A percentile compares a stretch with the other conserved stretches of the same genome.
phyloP scores from a whole-genome alignment of 2,797 vertebrate species.

The Synanceia verrucosa region DNA sequence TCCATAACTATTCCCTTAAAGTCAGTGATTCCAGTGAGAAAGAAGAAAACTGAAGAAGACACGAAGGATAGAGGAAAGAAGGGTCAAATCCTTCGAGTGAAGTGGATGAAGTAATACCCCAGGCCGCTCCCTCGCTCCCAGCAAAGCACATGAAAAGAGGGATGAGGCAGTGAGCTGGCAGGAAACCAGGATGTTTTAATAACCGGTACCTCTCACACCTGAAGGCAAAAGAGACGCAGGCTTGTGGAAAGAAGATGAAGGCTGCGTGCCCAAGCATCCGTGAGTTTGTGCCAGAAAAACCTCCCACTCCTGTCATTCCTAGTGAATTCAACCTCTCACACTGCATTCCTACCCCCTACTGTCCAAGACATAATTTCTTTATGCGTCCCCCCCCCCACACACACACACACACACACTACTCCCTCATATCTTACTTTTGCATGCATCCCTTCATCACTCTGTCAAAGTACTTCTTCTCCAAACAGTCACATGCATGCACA shows the following conservation, averaged over 20 bases:
- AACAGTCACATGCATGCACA: background rate
- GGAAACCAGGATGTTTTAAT: slow-evolving; percentile 42
- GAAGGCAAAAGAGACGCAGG: slow-evolving; percentile 10
- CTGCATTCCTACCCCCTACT: slow-evolving; percentile 49
- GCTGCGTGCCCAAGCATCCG: slow-evolving; percentile 18
- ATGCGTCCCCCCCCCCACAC: background rate
- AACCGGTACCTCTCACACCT: slow-evolving; percentile 37
- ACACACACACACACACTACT: background rate
- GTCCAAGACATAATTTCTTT: slow-evolving; percentile 26
- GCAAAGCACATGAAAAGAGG: slow-evolving; percentile 22
- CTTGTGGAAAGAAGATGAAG: slow-evolving; percentile 27
- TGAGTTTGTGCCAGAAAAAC: slow-evolving; percentile 46
- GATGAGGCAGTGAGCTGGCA: slow-evolving; percentile 37
- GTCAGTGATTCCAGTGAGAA: background rate
- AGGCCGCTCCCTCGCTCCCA: slow-evolving; percentile 47
- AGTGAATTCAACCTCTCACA: background rate
- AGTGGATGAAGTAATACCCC: slow-evolving; percentile 22
- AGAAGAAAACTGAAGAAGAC: background rate
- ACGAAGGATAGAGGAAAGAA: background rate
- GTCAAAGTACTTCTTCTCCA: background rate
- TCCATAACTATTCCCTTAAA: background rate
- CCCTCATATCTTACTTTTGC: slow-evolving; percentile 47
- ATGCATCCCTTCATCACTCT: slow-evolving; percentile 42
- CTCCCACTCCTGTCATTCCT: slow-evolving; percentile 55
- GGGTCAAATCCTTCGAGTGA: slow-evolving; percentile 4